Conservation (phyloP, 2,888 invertebrate species). For the Amorpha juglandis region DNA sequence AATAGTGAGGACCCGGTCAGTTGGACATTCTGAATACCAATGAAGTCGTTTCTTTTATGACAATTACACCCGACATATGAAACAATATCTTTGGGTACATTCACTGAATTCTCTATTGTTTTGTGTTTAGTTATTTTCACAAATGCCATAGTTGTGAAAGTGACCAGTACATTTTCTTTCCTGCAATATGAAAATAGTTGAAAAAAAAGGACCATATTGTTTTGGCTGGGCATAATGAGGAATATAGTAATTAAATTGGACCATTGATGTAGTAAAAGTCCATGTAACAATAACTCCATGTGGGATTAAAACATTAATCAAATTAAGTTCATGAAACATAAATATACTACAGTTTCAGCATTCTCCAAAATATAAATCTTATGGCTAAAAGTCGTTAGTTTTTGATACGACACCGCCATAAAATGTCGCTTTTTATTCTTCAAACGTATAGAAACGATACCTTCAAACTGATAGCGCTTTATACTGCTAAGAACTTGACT, state of each 20-base stretch:
- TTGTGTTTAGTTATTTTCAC: background rate
- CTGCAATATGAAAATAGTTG: no score
- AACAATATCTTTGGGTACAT: slow-evolving; percentile 11
- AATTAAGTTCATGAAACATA: no score
- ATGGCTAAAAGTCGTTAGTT: background rate
- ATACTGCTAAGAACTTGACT: slow-evolving; percentile 42
- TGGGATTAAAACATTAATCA: no score
- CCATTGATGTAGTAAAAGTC: no score
- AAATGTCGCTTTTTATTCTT: slow-evolving; percentile 46
- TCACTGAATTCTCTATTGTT: background rate
- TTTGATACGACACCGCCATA: background rate
- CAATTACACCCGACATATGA: slow-evolving; percentile 12
- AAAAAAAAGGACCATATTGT: no score
- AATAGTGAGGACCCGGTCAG: slow-evolving; percentile 5
- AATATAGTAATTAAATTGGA: no score
- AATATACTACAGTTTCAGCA: no score
- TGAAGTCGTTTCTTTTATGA: slow-evolving; percentile 18
- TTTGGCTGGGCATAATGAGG: no score
- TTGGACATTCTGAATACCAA: slow-evolving; percentile 15
- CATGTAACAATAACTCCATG: no score
- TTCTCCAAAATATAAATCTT: background rate
- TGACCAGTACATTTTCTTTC: background rate
- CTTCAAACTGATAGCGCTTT: slow-evolving; percentile 43
- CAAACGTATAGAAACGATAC: slow-evolving; percentile 40
- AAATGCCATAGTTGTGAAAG: background rate